These are phyloP conservation scores for Fragum sueziense DNA, from an alignment of 2,888 invertebrate species.

Conservation along the genomic window DNA sequence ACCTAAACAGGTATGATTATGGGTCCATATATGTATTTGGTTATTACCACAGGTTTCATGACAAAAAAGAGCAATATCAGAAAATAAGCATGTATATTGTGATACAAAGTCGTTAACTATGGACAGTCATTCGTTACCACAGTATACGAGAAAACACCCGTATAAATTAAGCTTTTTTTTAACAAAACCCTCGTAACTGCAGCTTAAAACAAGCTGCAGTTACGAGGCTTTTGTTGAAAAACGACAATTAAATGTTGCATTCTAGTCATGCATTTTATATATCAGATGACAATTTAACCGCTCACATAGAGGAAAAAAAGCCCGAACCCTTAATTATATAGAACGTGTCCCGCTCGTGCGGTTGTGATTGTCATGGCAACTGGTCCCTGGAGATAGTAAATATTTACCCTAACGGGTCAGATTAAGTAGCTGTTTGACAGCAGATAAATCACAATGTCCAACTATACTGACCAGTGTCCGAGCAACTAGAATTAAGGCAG, in stretches of 20 bases:
- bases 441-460: conserved; percentile 19
- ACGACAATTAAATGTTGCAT: neutral
- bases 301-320: neutral
- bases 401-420: conserved; percentile 23
- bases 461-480: conserved; percentile 6
- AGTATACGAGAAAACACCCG: no score
- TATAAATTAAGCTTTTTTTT: no score
- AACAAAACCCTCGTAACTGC: no score
- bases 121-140: no score
- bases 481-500: neutral
- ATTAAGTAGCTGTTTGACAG: conserved; percentile 17
- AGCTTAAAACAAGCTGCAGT: no score
- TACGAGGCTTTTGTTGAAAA: no score
- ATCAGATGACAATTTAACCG: neutral
- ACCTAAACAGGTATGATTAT: no score
- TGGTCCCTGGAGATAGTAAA: conserved; percentile 14
- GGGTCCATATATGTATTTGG: no score
- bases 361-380: conserved; percentile 16
- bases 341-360: neutral
- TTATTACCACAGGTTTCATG: no score
- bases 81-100: no score
- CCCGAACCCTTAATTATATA: neutral
- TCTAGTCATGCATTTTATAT: neutral
- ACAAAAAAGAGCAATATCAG: no score
- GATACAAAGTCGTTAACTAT: no score